A percentile compares a stretch with the other conserved stretches of the same genome.
phyloP scores from a whole-genome alignment of 2,797 vertebrate genomes.

The Smutsia temminckii region DNA sequence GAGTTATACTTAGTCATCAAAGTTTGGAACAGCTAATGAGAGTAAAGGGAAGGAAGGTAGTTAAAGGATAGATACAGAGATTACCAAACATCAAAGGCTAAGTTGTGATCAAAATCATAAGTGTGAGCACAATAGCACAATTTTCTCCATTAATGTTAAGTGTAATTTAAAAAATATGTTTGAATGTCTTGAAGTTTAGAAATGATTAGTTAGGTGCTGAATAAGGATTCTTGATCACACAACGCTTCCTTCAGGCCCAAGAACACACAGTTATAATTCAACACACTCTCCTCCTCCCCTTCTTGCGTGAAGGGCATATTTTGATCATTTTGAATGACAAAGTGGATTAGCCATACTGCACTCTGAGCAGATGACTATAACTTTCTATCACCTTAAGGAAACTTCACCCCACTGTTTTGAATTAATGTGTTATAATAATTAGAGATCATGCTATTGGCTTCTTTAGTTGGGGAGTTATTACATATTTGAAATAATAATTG shows the following conservation, averaged over 20 bases:
- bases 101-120: slow-evolving; percentile 1
- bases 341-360: neutral
- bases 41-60: neutral
- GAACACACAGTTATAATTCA: neutral
- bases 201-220: neutral
- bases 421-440: neutral
- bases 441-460: neutral
- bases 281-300: neutral
- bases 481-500: neutral
- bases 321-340: neutral
- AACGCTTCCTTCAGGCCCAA: neutral
- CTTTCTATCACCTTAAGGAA: neutral
- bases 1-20: neutral
- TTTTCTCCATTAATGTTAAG: slow-evolving; percentile 20
- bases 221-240: neutral
- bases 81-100: neutral
- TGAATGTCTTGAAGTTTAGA: neutral
- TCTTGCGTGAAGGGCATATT: neutral
- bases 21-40: neutral
- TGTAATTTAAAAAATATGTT: neutral
- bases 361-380: neutral
- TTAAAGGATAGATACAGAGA: neutral
- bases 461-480: neutral
- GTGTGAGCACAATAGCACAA: neutral
- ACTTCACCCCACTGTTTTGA: neutral